Evolutionary conservation across 1,140 invertebrate genomes (phyloP).

Genomic region (Zaprionus ornatus): DNA sequence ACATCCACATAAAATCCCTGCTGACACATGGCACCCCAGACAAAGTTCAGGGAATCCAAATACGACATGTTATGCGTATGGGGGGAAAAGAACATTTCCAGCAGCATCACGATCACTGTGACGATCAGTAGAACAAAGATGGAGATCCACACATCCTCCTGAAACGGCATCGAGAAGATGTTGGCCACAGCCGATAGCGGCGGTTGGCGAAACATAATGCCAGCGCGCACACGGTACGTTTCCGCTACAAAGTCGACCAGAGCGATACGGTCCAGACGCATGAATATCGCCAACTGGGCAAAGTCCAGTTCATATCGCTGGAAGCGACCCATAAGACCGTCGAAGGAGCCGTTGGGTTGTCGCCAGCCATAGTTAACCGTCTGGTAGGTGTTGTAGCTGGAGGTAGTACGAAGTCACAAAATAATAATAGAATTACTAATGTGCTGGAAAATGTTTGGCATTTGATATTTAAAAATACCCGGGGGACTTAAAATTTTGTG

Average conservation of each 20-base stretch:
- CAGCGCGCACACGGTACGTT: slow-evolving; percentile 84
- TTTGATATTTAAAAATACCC: too few species aligned
- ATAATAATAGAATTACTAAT: too few species aligned
- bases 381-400: slow-evolving; percentile 84
- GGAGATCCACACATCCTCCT: slow-evolving; percentile 86
- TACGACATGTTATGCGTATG: slow-evolving; percentile 76
- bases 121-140: slow-evolving; percentile 75
- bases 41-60: slow-evolving; percentile 84
- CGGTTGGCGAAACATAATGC: slow-evolving; percentile 87
- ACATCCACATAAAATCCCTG: slow-evolving; percentile 86
- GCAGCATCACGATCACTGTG: slow-evolving; percentile 64
- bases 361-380: slow-evolving; percentile 85
- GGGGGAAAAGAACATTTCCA: slow-evolving; percentile 62
- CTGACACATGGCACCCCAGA: slow-evolving; percentile 86
- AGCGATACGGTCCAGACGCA: slow-evolving; percentile 85
- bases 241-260: slow-evolving; percentile 85
- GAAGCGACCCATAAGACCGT: slow-evolving; percentile 85
- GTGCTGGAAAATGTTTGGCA: too few species aligned
- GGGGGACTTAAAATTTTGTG: too few species aligned
- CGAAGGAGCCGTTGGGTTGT: slow-evolving; percentile 85
- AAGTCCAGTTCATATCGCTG: slow-evolving; percentile 85
- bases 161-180: slow-evolving; percentile 88
- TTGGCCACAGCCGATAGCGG: slow-evolving; percentile 87
- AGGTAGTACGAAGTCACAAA: not conserved
- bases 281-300: slow-evolving; percentile 85